Evolutionary conservation across 2,113 vertebrate genomes (phyloP), one percentile per base, ranked within the genome.

Genomic region (Zosterops borbonicus): DNA sequence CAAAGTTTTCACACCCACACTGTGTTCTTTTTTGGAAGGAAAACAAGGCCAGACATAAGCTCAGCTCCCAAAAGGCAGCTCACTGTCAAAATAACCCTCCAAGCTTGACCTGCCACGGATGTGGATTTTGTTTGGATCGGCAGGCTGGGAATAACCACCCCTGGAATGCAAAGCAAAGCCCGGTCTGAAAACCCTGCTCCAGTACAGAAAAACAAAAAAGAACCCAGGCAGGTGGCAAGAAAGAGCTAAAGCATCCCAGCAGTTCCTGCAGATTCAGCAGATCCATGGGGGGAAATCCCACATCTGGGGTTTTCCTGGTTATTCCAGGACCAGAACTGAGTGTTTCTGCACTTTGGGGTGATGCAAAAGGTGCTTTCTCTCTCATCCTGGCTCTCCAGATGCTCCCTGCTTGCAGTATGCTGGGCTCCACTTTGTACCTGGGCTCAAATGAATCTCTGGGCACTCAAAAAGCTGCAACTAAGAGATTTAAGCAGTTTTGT

Each of bases 1-100:
- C 10, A 27, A 50, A 49, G 60, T 16, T 47, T 68, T 81, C 41
- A 77, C 90, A 47, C 64, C 56, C 75, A 65, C 8, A 1, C 18
- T 0, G 1, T 19, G 64, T 11, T 60, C 39, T 47, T 79, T 79
- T 69, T 55, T 23, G 1, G 12, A 52, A 46, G 49, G 42, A 82
- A 78, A 94, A 67, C 33, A 22, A 71, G n/a, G 39, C n/a, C 8
- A 86, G 63, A n/a, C 73, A 86, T 20, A 73, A 92, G 80, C 71
- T n/a, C 88, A n/a, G 53, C 56, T 89, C 92, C 68, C 81, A n/a
- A 75, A 69, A 88, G 60, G 37, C 42, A 50, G 68, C 44, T 16
- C 0, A 0, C 19, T 2, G 11, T 83, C 87, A 91, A 75, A 84
- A 92, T 3, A 91, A 71, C 56, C 49, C 76, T 58, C 18, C 14